Conservation (phyloP, 2,888 invertebrate species). For the Hirtodrosophila cameraria region DNA sequence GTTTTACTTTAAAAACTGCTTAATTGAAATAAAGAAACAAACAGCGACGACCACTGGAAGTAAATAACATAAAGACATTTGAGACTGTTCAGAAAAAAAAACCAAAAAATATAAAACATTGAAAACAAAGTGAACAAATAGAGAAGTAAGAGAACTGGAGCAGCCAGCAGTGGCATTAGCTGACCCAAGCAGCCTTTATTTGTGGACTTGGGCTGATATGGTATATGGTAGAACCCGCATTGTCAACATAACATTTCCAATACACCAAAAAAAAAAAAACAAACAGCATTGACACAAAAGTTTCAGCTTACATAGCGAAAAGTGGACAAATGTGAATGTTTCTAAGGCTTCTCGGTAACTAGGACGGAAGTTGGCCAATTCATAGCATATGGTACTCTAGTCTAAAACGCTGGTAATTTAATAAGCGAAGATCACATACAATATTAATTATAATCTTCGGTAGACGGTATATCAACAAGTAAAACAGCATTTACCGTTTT, state of each 20-base stretch:
- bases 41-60: conserved; percentile 40
- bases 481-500: no score
- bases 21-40: conserved; percentile 44
- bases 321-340: conserved; percentile 63
- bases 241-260: conserved; percentile 11
- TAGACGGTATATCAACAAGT: no score
- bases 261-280: conserved; percentile 28
- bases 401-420: no score
- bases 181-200: conserved; percentile 25
- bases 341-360: conserved; percentile 49
- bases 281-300: conserved; percentile 76
- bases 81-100: conserved; percentile 32
- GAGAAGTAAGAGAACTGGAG: conserved; percentile 50
- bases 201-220: conserved; percentile 27
- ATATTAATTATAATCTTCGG: no score
- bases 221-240: neutral
- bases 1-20: conserved; percentile 45
- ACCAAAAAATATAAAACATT: conserved; percentile 13
- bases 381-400: neutral
- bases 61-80: conserved; percentile 55
- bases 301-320: conserved; percentile 62
- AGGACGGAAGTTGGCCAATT: conserved; percentile 35
- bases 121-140: conserved; percentile 21
- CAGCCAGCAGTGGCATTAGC: conserved; percentile 29
- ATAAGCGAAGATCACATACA: neutral